phyloP scores from a whole-genome alignment of 1,140 invertebrate genomes.

The Apis mellifera region DNA sequence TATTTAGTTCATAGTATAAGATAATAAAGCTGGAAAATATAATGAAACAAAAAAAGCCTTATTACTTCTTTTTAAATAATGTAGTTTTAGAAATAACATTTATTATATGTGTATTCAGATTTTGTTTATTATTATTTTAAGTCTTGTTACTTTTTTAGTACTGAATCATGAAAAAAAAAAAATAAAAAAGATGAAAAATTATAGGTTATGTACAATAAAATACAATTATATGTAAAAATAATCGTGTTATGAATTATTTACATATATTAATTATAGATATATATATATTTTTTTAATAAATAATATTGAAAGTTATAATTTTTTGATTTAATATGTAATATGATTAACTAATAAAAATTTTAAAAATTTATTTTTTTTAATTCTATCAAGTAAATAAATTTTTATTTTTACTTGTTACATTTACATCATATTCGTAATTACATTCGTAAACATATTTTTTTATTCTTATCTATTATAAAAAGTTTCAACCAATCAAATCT shows the following conservation, averaged over 20 bases:
- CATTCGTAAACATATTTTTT: not conserved
- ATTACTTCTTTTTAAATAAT: conserved; percentile 25
- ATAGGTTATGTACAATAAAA: conserved; percentile 4
- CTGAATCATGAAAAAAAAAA: not conserved
- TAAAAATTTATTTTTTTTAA: not conserved
- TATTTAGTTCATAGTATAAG: conserved; percentile 74
- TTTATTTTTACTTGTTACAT: not conserved
- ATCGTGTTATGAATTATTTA: not conserved
- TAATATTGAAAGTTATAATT: not conserved
- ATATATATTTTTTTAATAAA: not conserved
- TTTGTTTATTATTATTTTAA: conserved; percentile 8
- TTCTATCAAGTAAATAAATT: not conserved
- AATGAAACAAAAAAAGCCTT: conserved; percentile 40
- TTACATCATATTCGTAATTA: not conserved
- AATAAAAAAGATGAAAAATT: not conserved
- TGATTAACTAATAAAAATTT: not conserved
- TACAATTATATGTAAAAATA: not conserved
- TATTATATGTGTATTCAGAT: conserved; percentile 2
- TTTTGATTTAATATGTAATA: not conserved
- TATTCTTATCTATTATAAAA: not conserved
- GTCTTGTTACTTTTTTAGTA: not conserved
- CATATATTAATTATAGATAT: not conserved
- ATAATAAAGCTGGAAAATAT: conserved; percentile 55
- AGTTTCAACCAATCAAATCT: not conserved
- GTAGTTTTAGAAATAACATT: conserved; percentile 13